These are phyloP conservation scores for Sthenelais limicola DNA, from an alignment of 2,888 invertebrate species.

Conservation along the genomic window DNA sequence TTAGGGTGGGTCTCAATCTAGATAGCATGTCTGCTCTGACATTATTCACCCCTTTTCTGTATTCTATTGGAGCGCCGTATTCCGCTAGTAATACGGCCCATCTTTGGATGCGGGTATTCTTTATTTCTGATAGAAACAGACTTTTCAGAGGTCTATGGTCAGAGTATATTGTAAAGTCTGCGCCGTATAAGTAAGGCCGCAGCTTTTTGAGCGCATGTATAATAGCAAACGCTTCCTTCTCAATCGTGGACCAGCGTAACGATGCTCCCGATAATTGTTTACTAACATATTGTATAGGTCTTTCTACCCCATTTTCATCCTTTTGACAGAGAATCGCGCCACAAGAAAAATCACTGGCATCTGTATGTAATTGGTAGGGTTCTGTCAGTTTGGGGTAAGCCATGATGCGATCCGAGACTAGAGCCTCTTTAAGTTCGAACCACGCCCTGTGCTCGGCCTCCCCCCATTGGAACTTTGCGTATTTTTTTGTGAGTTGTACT, in stretches of 20 bases:
- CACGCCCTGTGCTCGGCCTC: conserved; percentile 14
- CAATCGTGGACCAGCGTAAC: conserved; percentile 18
- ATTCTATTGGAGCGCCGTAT: conserved; percentile 44
- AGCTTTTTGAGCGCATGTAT: conserved; percentile 32
- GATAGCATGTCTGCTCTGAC: conserved; percentile 42
- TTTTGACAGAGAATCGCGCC: conserved; percentile 33
- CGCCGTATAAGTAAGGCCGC: conserved; percentile 41
- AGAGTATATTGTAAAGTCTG: conserved; percentile 22
- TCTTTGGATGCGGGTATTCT: conserved; percentile 45
- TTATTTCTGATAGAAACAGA: conserved; percentile 40
- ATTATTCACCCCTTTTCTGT: conserved; percentile 40
- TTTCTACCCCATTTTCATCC: conserved; percentile 13
- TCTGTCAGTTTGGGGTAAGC: conserved; percentile 17
- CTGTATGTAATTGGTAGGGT: conserved; percentile 34
- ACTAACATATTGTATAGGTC: conserved; percentile 37
- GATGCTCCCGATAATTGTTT: conserved; percentile 28
- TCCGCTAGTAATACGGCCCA: conserved; percentile 48
- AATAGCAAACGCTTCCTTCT: conserved; percentile 37
- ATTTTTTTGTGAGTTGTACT: conserved; percentile 18
- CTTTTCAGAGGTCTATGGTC: conserved; percentile 44
- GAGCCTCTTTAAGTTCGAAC: conserved; percentile 7
- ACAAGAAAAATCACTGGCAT: neutral
- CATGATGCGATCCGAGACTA: conserved; percentile 8
- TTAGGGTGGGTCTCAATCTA: neutral
- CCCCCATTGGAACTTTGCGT: conserved; percentile 25